phyloP scores from a whole-genome alignment of 2,113 vertebrate species.

The Micronycteris hirsuta region DNA sequence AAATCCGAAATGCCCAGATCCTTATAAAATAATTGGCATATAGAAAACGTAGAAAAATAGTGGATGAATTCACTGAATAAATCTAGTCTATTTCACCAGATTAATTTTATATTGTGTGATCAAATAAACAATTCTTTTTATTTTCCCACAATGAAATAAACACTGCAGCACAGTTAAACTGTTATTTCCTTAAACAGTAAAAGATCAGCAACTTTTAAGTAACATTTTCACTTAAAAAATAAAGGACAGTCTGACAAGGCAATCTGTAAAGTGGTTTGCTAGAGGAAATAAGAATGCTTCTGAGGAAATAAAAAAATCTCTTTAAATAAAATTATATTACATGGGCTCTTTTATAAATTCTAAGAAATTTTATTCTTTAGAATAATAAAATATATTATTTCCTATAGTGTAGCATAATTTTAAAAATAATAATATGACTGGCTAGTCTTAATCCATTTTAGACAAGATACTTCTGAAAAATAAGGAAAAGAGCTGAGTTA shows the following conservation, averaged over 20 bases:
- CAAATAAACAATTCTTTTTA: neutral
- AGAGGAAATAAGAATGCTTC: neutral
- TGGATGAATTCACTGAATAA: neutral
- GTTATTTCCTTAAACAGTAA: neutral
- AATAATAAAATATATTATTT: neutral
- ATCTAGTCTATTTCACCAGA: neutral
- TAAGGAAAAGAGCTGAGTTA: neutral
- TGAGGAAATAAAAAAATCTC: neutral
- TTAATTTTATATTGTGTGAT: neutral
- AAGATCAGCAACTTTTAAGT: neutral
- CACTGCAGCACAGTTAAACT: neutral
- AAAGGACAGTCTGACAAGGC: neutral
- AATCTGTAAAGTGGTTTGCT: neutral
- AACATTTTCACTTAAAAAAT: neutral
- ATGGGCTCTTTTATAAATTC: neutral
- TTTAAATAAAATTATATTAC: neutral
- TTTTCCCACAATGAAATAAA: neutral
- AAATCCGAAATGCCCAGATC: neutral
- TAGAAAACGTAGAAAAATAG: neutral
- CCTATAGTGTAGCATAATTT: neutral
- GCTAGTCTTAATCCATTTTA: neutral
- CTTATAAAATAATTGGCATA: neutral
- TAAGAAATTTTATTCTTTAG: neutral
- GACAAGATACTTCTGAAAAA: neutral
- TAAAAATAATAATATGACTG: neutral